Evolutionary conservation across 2,888 invertebrate genomes (phyloP).

Genomic region (Acleris holmiana): DNA sequence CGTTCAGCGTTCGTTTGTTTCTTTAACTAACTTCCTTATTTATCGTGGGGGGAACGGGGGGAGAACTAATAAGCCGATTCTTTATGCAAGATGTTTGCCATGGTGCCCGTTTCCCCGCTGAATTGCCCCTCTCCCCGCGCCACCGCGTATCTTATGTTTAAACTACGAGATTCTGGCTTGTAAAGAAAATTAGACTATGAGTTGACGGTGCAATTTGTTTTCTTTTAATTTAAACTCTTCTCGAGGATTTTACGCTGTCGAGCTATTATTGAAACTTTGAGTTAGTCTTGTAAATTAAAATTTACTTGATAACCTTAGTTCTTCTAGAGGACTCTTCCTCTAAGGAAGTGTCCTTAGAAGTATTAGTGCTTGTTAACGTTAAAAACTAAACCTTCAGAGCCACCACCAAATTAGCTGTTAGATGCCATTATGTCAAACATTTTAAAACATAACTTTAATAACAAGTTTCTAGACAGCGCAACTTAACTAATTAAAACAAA

Average conservation of each 20-base stretch:
- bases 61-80: constrained; percentile 32
- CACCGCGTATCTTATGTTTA: constrained; percentile 10
- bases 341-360: too few species aligned
- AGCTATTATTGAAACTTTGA: too few species aligned
- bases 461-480: background rate
- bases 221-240: too few species aligned
- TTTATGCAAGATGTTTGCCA: constrained; percentile 37
- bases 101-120: background rate
- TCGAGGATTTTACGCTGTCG: too few species aligned
- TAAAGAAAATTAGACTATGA: background rate
- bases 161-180: background rate
- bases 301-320: too few species aligned
- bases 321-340: too few species aligned
- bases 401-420: too few species aligned
- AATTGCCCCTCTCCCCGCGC: background rate
- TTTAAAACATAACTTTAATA: constrained; percentile 3
- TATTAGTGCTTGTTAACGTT: too few species aligned
- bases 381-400: too few species aligned
- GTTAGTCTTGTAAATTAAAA: too few species aligned
- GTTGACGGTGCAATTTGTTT: too few species aligned
- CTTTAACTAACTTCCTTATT: constrained; percentile 58
- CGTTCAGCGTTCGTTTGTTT: constrained; percentile 54
- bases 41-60: constrained; percentile 39
- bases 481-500: constrained; percentile 15
- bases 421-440: too few species aligned